Base-by-base conservation (phyloP, 2,113 vertebrate species). In the Sturnira hondurensis region DNA sequence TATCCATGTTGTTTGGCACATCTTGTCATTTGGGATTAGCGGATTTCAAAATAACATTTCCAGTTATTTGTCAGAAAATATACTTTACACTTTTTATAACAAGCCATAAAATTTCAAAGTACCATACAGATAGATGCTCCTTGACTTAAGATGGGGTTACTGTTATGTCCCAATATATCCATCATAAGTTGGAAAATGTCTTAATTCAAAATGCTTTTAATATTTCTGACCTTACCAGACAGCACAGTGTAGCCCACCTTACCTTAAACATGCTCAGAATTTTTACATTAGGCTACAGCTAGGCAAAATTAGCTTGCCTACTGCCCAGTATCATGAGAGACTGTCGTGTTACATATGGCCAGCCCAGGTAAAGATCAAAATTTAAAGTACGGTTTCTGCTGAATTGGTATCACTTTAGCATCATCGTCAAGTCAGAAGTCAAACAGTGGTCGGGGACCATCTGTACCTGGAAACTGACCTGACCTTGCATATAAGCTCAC, bases 21-120 rank as follows among this genome's bases (percentile, higher is more conserved):
- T 95, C 26, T 84, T 90, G 7, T 16, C 58, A 31, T 67, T 93
- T 83, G 17, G 36, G 16, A 96, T 92, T 82, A n/a, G 7, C 56
- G 16, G 11, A 92, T 94, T 95, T 94, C 78, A 84, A 47, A 94
- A 50, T 89, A 89, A 61, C 3, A 54, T 96, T 96, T 94, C 41
- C 13, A 67, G 0, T 95, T 96, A 80, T 67, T 93, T 97, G 9
- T 28, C 22, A 93, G 67, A 43, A 92, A 94, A 77, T 71, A 81
- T 43, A 5, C 15, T 58, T 86, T 70, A 67, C 90, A 5, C 36
- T 89, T 43, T 28, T 68, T 61, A 45, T 16, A 76, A 81, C 47
- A 94, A 74, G 43, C n/a, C 1, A 7, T 78, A 85, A 43, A 77
- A 68, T 83, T 67, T 76, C 31, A 84, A 31, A 90, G 52, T 87